Base-by-base conservation (phyloP, 2,797 vertebrate genomes). In the Pempheris klunzingeri region DNA sequence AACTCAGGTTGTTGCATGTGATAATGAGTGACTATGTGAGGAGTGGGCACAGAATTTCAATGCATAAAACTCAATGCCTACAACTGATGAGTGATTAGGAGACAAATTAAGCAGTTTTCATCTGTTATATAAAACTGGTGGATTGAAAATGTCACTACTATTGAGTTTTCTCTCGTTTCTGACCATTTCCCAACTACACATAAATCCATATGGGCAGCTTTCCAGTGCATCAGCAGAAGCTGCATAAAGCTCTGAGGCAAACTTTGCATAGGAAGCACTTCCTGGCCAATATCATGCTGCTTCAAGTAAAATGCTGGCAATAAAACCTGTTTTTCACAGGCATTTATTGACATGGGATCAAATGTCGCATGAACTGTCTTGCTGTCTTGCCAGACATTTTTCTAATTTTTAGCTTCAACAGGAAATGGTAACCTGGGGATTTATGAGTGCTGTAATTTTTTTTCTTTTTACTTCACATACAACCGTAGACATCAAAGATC, bases 1-100 rank as follows among this genome's bases (percentile, higher is more conserved):
- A 92, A 74, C 78, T 88, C 87, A 87, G 83, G 82, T 87, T 85
- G 78, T 52, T 82, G 82, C 84, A 76, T 74, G 85, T 32, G 65
- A 75, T 86, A 83, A 89, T 84, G 71, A 83, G 50, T 17, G 74
- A 61, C 52, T 74, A 47, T 20, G 53, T 7, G 3, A 65, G 64
- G 43, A 28, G 54, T 4, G 15, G 38, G 58, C 22, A 18, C 47
- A 58, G 58, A 58, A 84, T 67, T 44, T 71, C 41, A 66, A 70
- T 66, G 17, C 49, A 43, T 24, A 39, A 52, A 44, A 64, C 38
- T 55, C 9, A 17, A 43, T 36, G 57, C 53, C 34, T n/a, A 32
- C 43, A 70, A 43, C 39, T 65, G 68, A 80, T 79, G 75, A 74
- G 41, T 30, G 78, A 80, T 68, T 71, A 60, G 67, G 41, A 76